These are phyloP conservation scores for Caenorhabditis briggsae DNA, from an alignment of 1,140 invertebrate genomes.

Conservation along the genomic window DNA sequence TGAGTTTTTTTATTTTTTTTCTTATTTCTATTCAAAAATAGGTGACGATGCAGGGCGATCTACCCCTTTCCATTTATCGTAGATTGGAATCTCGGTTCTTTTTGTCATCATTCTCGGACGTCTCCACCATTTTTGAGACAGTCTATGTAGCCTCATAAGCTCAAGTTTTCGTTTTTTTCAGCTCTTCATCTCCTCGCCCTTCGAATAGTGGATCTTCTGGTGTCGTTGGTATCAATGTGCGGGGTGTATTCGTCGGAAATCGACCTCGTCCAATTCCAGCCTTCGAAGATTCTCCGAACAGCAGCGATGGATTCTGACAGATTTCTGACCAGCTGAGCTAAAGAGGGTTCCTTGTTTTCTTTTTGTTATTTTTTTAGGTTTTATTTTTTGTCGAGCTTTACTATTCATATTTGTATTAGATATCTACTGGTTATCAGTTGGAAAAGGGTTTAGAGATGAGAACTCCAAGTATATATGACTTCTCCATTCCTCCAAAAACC, in stretches of 20 bases:
- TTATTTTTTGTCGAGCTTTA: too few species aligned
- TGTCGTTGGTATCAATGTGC: slow-evolving; percentile 32
- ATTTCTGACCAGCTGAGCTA: too few species aligned
- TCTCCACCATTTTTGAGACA: background rate
- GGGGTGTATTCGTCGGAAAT: slow-evolving; percentile 12
- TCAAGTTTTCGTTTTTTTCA: background rate
- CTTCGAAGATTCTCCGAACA: background rate
- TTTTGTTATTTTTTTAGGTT: background rate
- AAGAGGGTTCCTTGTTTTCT: background rate
- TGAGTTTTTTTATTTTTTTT: too few species aligned
- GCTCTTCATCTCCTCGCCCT: background rate
- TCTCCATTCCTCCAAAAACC: background rate
- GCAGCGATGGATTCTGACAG: background rate
- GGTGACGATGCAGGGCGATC: too few species aligned
- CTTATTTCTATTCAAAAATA: too few species aligned
- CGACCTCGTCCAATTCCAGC: background rate
- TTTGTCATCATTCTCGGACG: background rate
- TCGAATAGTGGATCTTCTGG: background rate
- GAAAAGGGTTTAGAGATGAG: background rate
- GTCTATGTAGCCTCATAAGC: background rate
- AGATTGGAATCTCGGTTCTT: too few species aligned
- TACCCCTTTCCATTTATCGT: too few species aligned
- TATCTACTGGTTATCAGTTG: background rate
- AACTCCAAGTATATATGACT: background rate
- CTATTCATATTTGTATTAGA: background rate